phyloP scores from a whole-genome alignment of 2,797 vertebrate species.

The Vultur gryphus region DNA sequence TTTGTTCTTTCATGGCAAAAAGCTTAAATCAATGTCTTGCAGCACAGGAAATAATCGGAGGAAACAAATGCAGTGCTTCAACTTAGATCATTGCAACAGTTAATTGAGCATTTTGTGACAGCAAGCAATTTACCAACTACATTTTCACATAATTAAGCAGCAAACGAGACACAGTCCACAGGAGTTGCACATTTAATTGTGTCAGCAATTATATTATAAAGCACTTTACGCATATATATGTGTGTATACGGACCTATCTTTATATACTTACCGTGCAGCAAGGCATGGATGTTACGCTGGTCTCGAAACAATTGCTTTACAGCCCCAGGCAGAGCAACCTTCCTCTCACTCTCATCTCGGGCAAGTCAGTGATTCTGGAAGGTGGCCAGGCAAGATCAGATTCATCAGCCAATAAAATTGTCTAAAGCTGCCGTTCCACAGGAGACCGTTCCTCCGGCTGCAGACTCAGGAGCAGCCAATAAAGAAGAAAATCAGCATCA shows the following conservation, averaged over 20 bases:
- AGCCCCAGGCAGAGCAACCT: constrained; percentile 53
- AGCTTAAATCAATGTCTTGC: constrained; percentile 13
- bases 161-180: background rate
- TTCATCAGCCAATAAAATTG: constrained; percentile 72
- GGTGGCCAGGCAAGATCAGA: constrained; percentile 64
- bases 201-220: background rate
- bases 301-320: constrained; percentile 24
- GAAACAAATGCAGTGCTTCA: constrained; percentile 13
- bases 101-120: constrained; percentile 44
- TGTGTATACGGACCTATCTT: background rate
- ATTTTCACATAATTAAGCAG: constrained; percentile 46
- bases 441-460: constrained; percentile 45
- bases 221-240: background rate
- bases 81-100: constrained; percentile 34
- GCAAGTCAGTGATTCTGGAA: constrained; percentile 62
- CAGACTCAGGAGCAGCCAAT: constrained; percentile 59
- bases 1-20: background rate
- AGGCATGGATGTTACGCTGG: constrained; percentile 51
- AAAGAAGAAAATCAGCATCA: constrained; percentile 30
- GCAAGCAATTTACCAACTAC: constrained; percentile 11
- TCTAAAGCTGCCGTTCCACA: constrained; percentile 62
- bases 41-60: constrained; percentile 17
- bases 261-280: constrained; percentile 75
- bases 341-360: constrained; percentile 55
- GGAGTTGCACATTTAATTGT: constrained; percentile 26